These are phyloP conservation scores for Tricholaema leucomelas DNA, from an alignment of 2,113 vertebrate genomes.

Conservation along the genomic window DNA sequence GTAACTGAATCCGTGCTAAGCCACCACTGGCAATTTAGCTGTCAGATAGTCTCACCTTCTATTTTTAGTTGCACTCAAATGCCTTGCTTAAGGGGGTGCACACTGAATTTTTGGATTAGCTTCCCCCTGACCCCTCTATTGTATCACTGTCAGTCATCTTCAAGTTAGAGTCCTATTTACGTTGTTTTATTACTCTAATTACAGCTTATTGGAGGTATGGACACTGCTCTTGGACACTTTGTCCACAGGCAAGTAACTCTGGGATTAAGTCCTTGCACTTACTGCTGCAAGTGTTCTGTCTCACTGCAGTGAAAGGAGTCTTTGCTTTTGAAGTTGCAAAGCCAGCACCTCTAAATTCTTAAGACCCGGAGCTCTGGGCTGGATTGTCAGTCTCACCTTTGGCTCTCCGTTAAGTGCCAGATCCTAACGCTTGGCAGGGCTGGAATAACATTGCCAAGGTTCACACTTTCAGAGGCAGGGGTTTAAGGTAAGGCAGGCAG, in stretches of 20 bases:
- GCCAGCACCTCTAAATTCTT: neutral
- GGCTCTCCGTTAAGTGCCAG: neutral
- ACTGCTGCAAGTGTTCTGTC: neutral
- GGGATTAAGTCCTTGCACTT: neutral
- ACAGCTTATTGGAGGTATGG: neutral
- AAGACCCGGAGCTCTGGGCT: neutral
- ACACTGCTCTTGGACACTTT: neutral
- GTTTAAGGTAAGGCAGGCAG: neutral
- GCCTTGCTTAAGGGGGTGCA: constrained; percentile 29
- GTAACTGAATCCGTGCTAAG: constrained; percentile 58
- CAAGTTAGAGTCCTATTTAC: neutral
- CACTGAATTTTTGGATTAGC: constrained; percentile 45
- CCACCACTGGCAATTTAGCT: constrained; percentile 64
- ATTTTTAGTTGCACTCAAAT: constrained; percentile 53
- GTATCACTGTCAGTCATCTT: constrained; percentile 27
- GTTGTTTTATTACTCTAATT: constrained; percentile 24
- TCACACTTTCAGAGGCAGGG: neutral
- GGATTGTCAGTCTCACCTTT: neutral
- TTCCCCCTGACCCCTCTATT: constrained; percentile 16
- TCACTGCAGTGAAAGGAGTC: neutral
- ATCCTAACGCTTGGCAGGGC: neutral
- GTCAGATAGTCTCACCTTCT: constrained; percentile 66
- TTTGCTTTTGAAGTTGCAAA: neutral
- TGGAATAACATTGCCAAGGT: neutral
- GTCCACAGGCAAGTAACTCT: neutral